A percentile compares a stretch with the other conserved stretches of the same genome.
Evolutionary conservation across 1,140 invertebrate genomes (phyloP).

Genomic region (Bradysia coprophila): DNA sequence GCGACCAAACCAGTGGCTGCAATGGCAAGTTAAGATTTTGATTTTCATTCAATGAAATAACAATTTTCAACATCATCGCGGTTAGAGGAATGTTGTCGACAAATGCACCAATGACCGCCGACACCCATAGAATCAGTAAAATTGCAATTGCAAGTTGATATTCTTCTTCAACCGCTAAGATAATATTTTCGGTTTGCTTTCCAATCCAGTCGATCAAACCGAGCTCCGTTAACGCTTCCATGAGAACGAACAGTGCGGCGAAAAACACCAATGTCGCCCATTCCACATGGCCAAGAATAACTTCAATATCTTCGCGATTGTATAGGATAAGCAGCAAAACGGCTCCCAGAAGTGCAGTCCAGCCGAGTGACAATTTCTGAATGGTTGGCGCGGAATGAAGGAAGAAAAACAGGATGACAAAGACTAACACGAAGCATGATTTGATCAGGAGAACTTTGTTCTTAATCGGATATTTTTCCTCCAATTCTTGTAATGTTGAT

Average conservation of each 20-base stretch:
- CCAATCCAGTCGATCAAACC: conserved; percentile 57
- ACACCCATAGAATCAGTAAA: conserved; percentile 52
- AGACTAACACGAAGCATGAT: conserved; percentile 42
- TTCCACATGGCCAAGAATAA: conserved; percentile 62
- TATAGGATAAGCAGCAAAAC: conserved; percentile 55
- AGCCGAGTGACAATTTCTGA: conserved; percentile 52
- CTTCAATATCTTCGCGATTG: conserved; percentile 61
- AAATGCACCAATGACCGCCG: conserved; percentile 56
- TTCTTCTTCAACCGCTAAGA: conserved; percentile 38
- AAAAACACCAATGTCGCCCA: conserved; percentile 84
- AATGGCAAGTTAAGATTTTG: conserved; percentile 39
- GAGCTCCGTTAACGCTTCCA: conserved; percentile 62
- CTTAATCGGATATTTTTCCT: conserved; percentile 56
- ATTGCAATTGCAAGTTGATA: conserved; percentile 46
- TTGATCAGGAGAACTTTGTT: conserved; percentile 57
- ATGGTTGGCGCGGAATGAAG: conserved; percentile 57
- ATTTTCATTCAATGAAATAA: conserved; percentile 40
- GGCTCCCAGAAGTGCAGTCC: conserved; percentile 67
- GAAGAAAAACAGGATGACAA: conserved; percentile 66
- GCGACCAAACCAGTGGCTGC: conserved; percentile 50
- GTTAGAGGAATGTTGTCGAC: conserved; percentile 70
- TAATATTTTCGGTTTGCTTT: conserved; percentile 40
- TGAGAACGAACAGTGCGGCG: conserved; percentile 70
- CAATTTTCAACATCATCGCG: conserved; percentile 65
- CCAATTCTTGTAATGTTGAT: conserved; percentile 53